Evolutionary conservation across 2,888 invertebrate genomes (phyloP), one percentile per base, ranked within the genome.

Genomic region (Synergus laeviventris): DNA sequence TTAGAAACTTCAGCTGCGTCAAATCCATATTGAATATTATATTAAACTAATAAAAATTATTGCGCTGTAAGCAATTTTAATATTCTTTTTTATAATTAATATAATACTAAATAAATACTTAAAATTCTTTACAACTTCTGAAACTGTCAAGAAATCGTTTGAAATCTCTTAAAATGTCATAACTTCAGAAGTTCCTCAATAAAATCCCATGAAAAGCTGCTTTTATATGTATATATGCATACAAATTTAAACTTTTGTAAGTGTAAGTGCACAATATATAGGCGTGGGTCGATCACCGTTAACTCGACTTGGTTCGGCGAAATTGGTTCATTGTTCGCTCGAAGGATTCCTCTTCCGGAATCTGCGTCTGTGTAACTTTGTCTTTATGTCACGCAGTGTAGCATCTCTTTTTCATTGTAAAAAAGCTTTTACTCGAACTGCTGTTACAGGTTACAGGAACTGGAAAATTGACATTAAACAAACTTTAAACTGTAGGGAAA

Each of bases 311-410:
- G 39, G 38, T 45, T 70, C 77, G 54, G 73, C 66, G 74, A 79
- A 81, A 77, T 81, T 77, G 74, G 74, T 76, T 81, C 81, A 78
- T 81, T 79, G 79, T 79, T 73, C 73, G 74, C 77, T 49, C 61
- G 49, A 42, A 78, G 60, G 76, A 77, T 80, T 61, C 77, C 54
- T 70, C 80, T 78, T 78, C 80, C 78, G 75, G 80, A 76, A 74
- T 74, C 62, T 64, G 59, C 59, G 16, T 70, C n/a, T 21, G 49
- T 24, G 45, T 70, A 31, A 49, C 66, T 45, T 70, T 45, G 66
- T 31, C 45, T 24, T 31, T 8, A 31, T 42, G 7, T 45, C 31
- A 45, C 66, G n/a, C 31, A 45, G 49, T 7, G 7, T 45, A 16
- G n/a, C 24, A 36, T 31, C 70, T 70, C 70, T 70, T 70, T 70